Conservation (phyloP, 1,140 invertebrate species). For the Rhopalosiphum maidis region DNA sequence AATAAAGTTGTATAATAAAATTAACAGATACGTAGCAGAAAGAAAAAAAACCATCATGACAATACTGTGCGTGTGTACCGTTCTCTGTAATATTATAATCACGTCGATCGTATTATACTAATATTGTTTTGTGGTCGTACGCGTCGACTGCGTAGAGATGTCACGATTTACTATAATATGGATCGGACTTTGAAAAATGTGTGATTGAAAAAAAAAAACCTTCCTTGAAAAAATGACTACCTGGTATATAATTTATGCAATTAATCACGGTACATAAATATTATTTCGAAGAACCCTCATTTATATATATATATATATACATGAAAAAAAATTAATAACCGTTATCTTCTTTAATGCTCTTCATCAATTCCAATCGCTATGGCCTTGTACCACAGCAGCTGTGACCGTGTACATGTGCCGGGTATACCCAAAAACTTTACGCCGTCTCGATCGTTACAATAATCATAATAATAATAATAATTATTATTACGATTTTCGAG, state of each 20-base stretch:
- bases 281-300: neutral
- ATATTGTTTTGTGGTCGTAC: no score
- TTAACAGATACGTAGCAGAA: neutral
- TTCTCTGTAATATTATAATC: no score
- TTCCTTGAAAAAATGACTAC: neutral
- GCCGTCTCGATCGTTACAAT: neutral
- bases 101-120: neutral
- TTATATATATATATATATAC: neutral
- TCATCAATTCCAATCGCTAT: neutral
- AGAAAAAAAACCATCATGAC: neutral
- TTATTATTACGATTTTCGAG: neutral
- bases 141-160: neutral
- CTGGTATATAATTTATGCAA: neutral
- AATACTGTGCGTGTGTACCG: no score
- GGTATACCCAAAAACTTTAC: neutral
- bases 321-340: neutral
- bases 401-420: no score
- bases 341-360: neutral
- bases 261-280: neutral
- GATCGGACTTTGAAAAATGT: neutral
- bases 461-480: no score
- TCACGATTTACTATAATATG: neutral
- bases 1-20: neutral
- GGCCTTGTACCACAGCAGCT: neutral
- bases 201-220: neutral